Evolutionary conservation across 2,797 vertebrate genomes (phyloP).

Genomic region (Pipistrellus pygmaeus): DNA sequence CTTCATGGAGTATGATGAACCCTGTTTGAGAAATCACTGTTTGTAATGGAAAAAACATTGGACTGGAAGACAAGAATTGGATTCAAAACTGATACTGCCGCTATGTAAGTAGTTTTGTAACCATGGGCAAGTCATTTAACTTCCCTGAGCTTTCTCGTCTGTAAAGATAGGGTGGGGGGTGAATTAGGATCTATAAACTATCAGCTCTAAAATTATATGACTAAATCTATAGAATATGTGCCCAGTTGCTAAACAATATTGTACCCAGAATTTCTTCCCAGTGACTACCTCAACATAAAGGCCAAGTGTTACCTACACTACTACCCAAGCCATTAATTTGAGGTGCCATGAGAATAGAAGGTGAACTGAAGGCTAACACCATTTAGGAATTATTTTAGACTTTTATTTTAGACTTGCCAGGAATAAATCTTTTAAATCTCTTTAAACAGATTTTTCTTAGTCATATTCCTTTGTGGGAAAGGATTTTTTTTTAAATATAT

Average conservation of each 20-base stretch:
- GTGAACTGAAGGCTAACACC: neutral
- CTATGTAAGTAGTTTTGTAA: neutral
- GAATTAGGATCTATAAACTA: constrained; percentile 38
- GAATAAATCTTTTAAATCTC: constrained; percentile 27
- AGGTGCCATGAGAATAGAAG: constrained; percentile 12
- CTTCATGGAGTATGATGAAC: neutral
- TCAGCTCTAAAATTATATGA: neutral
- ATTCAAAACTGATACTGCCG: neutral
- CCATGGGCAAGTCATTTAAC: neutral
- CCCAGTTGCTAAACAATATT: constrained; percentile 16
- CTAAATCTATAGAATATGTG: neutral
- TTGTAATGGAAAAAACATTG: neutral
- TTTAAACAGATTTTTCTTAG: constrained; percentile 53
- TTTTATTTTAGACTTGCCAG: neutral
- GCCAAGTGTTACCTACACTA: neutral
- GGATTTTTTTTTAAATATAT: neutral
- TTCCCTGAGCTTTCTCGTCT: constrained; percentile 16
- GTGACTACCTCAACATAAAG: constrained; percentile 39
- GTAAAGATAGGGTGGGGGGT: neutral
- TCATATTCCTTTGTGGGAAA: constrained; percentile 62
- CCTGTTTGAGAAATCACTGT: neutral
- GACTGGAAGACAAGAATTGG: neutral
- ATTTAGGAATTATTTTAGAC: neutral
- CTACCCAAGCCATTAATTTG: constrained; percentile 51
- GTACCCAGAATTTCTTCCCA: constrained; percentile 23